A percentile compares a stretch with the other conserved stretches of the same genome.
phyloP scores from a whole-genome alignment of 2,797 vertebrate genomes.

The Choloepus didactylus region DNA sequence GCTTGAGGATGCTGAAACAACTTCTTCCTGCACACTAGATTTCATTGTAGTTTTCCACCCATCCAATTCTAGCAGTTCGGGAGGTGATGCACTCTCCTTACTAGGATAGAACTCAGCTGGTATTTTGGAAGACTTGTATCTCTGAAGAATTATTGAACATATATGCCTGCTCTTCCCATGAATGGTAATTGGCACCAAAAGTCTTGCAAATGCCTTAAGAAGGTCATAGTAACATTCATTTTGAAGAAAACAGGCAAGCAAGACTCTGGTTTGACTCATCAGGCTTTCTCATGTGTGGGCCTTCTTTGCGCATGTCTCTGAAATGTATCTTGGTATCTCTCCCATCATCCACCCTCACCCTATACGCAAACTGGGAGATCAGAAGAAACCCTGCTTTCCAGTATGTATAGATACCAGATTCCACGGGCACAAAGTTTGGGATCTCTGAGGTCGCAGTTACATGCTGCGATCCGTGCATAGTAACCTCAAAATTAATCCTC shows the following conservation, averaged over 20 bases:
- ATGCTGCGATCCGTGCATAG: too few relatives aligned
- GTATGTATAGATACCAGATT: too few relatives aligned
- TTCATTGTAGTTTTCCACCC: too few relatives aligned
- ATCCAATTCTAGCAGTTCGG: conserved; percentile 72
- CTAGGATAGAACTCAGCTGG: conserved; percentile 83
- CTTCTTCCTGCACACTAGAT: background rate
- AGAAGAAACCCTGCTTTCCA: too few relatives aligned
- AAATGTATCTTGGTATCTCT: too few relatives aligned
- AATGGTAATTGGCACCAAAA: conserved; percentile 77
- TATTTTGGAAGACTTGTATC: conserved; percentile 79
- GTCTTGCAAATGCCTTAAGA: conserved; percentile 82
- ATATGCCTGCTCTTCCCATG: conserved; percentile 79
- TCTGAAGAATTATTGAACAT: conserved; percentile 63
- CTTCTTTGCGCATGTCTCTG: too few relatives aligned
- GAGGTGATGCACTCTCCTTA: conserved; percentile 86
- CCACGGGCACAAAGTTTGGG: too few relatives aligned
- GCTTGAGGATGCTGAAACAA: conserved; percentile 65
- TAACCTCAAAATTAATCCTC: too few relatives aligned
- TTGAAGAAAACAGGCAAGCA: background rate
- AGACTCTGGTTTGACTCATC: background rate
- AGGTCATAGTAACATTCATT: conserved; percentile 60
- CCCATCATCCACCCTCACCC: too few relatives aligned
- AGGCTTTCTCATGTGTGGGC: too few relatives aligned
- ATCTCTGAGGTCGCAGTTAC: too few relatives aligned
- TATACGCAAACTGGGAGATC: too few relatives aligned